These are phyloP conservation scores for Astreopora myriophthalma DNA, from an alignment of 64 coral and sea anemone species.

Conservation along the genomic window DNA sequence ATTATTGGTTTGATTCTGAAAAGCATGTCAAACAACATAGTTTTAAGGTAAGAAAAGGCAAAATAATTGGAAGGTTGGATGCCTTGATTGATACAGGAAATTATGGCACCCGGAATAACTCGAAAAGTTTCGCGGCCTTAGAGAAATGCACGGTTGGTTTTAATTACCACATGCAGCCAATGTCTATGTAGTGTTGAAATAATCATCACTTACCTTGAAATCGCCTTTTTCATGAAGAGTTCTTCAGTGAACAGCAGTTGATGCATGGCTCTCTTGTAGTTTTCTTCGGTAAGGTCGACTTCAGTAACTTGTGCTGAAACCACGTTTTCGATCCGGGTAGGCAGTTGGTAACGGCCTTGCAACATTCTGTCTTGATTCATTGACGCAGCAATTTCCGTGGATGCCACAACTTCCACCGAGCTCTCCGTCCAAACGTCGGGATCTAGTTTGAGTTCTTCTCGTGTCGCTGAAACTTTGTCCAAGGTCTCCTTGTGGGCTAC, in stretches of 20 bases:
- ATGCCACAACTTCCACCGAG: background rate
- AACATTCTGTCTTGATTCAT: background rate
- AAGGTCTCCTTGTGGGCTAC: constrained; percentile 20
- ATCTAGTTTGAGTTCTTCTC: background rate
- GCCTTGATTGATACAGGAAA: too few relatives aligned
- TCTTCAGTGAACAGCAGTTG: constrained; percentile 85
- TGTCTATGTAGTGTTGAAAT: background rate
- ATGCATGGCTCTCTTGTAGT: constrained; percentile 76
- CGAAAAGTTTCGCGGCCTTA: background rate
- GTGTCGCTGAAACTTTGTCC: background rate
- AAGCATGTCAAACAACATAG: too few relatives aligned
- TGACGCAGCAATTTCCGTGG: background rate
- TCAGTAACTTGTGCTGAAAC: constrained; percentile 38
- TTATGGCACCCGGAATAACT: too few relatives aligned
- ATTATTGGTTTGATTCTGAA: too few relatives aligned
- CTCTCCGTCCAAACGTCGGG: background rate
- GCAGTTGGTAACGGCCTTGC: background rate
- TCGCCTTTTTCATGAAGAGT: constrained; percentile 65
- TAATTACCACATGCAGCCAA: background rate
- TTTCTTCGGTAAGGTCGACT: background rate
- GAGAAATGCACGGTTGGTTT: too few relatives aligned
- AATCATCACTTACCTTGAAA: constrained; percentile 44
- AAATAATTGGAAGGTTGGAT: too few relatives aligned
- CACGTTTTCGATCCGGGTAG: constrained; percentile 7
- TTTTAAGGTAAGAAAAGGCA: too few relatives aligned